Conservation (phyloP, 2,888 invertebrate species). For the Tetropium fuscum region DNA sequence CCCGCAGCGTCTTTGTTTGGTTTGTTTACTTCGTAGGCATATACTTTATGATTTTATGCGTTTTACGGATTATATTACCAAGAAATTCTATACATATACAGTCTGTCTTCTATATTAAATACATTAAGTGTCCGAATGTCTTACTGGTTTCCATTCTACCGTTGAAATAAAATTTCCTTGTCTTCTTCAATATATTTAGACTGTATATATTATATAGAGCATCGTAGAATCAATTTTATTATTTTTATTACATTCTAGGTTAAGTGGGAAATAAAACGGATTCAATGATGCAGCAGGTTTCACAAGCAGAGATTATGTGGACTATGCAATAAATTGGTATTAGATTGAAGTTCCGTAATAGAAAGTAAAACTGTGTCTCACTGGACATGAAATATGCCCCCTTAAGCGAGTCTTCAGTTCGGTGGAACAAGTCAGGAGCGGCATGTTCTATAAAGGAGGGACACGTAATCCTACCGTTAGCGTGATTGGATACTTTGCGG, state of each 20-base stretch:
- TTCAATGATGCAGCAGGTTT: constrained; percentile 41
- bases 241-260: constrained; percentile 4
- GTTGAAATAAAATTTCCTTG: too few species aligned
- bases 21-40: too few species aligned
- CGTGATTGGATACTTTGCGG: constrained; percentile 54
- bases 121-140: too few species aligned
- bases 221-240: too few species aligned
- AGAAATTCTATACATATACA: too few species aligned
- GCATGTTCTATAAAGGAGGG: constrained; percentile 31
- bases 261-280: constrained; percentile 38
- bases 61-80: too few species aligned
- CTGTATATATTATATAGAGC: too few species aligned
- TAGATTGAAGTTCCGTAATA: constrained; percentile 27
- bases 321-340: constrained; percentile 26
- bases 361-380: constrained; percentile 26
- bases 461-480: constrained; percentile 52
- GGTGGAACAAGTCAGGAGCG: constrained; percentile 19
- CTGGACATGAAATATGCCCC: constrained; percentile 23
- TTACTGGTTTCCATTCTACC: too few species aligned
- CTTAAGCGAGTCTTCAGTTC: constrained; percentile 9
- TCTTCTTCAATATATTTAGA: too few species aligned
- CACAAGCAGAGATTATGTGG: constrained; percentile 23
- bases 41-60: too few species aligned
- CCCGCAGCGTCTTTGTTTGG: too few species aligned
- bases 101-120: too few species aligned